Evolutionary conservation across 2,888 invertebrate species (phyloP), one percentile per base, ranked within the genome.

Genomic region (Lacanobia wlatinum): DNA sequence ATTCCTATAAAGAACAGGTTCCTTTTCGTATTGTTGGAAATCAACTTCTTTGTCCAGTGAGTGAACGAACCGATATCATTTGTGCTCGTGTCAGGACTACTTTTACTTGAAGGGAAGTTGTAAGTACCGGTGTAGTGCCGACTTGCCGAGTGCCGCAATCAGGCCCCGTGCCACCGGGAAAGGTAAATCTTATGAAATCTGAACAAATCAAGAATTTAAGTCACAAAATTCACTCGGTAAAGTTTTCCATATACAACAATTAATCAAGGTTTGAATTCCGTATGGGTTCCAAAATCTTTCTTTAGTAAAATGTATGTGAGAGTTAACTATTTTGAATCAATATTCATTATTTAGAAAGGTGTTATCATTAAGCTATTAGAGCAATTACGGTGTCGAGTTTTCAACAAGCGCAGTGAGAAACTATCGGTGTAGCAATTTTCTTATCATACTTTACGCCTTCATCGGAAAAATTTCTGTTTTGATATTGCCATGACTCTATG

Each of bases 1-100:
- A 92, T 91, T 90, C 90, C 88, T 89, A 87, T 87, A 89, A 84
- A 86, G 87, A 94, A 94, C 95, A 90, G 94, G 94, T 94, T 90
- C 86, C 82, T 88, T 87, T 82, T 80, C 80, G 89, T 90, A 91
- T 92, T 91, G 90, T 93, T 91, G 87, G 87, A 90, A 90, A 91
- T 87, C 84, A 83, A 88, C 84, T 87, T 85, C 80, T 80, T 84
- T 87, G 80, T 83, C 76, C 86, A 84, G 86, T 84, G 82, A 89
- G 87, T 86, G 83, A 89, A 87, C 84, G 82, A 84, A 84, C 84
- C 82, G 70, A 87, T 85, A 84, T 84, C 78, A 82, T 84, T 86
- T 82, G 83, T 82, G 73, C 75, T 77, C 70, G 78, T 80, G 82
- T 77, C 83, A 84, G 84, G 85, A 87, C 90, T 90, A 91, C 92